Evolutionary conservation across 2,888 invertebrate genomes (phyloP).

Genomic region (Parochlus steinenii): DNA sequence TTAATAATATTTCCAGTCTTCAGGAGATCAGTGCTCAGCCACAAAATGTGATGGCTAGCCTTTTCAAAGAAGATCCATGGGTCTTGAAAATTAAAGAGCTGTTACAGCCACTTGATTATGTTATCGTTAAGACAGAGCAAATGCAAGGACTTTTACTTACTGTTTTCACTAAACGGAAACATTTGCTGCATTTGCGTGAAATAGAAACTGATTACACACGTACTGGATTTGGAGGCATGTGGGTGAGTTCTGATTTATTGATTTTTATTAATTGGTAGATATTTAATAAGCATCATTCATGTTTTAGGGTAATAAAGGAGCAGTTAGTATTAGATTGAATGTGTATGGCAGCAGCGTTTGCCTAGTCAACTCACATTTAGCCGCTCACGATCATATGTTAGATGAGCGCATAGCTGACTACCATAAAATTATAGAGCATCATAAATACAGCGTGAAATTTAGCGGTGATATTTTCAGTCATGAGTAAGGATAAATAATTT

Average conservation of each 20-base stretch:
- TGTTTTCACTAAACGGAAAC: constrained; percentile 60
- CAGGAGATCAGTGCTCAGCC: constrained; percentile 85
- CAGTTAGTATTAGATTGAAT: constrained; percentile 71
- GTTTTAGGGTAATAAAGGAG: constrained; percentile 87
- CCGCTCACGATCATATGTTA: constrained; percentile 73
- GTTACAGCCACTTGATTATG: constrained; percentile 49
- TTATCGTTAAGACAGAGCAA: constrained; percentile 62
- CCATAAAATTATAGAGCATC: constrained; percentile 67
- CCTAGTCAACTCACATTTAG: constrained; percentile 77
- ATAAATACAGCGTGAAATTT: constrained; percentile 59
- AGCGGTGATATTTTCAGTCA: constrained; percentile 77
- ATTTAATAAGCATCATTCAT: constrained; percentile 11
- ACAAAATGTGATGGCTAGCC: constrained; percentile 64
- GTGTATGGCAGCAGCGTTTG: constrained; percentile 79
- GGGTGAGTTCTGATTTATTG: constrained; percentile 44
- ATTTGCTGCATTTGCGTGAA: constrained; percentile 64
- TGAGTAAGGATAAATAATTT: constrained; percentile 45
- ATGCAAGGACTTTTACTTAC: constrained; percentile 71
- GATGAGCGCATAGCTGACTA: constrained; percentile 79
- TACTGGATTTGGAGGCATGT: constrained; percentile 81
- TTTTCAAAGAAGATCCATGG: constrained; percentile 75
- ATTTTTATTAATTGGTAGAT: constrained; percentile 9
- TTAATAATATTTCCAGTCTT: constrained; percentile 36
- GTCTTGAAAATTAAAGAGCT: constrained; percentile 54
- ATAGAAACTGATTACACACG: constrained; percentile 77